Evolutionary conservation across 1,140 invertebrate species (phyloP), one percentile per base, ranked within the genome.

Genomic region (Zaprionus vittiger): DNA sequence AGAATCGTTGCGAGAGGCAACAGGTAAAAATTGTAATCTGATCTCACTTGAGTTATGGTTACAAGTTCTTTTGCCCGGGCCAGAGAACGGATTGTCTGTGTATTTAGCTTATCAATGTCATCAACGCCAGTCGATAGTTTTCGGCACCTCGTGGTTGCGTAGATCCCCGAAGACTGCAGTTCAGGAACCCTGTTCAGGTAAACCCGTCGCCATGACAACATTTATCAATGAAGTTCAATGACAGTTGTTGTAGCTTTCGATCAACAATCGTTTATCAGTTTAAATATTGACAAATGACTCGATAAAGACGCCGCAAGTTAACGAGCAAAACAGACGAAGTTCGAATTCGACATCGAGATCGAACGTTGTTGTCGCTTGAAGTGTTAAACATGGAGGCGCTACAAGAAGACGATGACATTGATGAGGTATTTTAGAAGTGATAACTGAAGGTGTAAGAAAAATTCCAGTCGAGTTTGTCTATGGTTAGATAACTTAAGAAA

Each of bases 201-300:
- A 67, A 67, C 69, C 63, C 61, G 69, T 65, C 69, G 61, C 24
- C 31, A 57, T 17, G 34, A 22, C 20, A 24, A 57, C 57, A 84
- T 89, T 89, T 84, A 90, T 89, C 84, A 89, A 90, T 89, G 85
- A 89, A 89, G 84, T 89, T 89, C 84, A 89, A 89, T 90, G 85
- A 89, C 84, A 89, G 84, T 84, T 79, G 66, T 73, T 70, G 66
- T 60, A 59, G 81, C 72, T 69, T 76, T 89, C 78, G 84, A 87
- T 83, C 77, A 78, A 72, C 78, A 84, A 89, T 84, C 78, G 71
- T 79, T 89, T 89, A 90, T 89, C 84, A 76, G 75, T 52, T 74
- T 57, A 71, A 73, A 69, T 73, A 78, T 83, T 76, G 78, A 89
- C 84, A 87, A 89, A 76, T 82, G 68, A 26, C 11, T 63, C 64